Conservation (phyloP, 2,113 vertebrate genomes). For the Lynx canadensis region DNA sequence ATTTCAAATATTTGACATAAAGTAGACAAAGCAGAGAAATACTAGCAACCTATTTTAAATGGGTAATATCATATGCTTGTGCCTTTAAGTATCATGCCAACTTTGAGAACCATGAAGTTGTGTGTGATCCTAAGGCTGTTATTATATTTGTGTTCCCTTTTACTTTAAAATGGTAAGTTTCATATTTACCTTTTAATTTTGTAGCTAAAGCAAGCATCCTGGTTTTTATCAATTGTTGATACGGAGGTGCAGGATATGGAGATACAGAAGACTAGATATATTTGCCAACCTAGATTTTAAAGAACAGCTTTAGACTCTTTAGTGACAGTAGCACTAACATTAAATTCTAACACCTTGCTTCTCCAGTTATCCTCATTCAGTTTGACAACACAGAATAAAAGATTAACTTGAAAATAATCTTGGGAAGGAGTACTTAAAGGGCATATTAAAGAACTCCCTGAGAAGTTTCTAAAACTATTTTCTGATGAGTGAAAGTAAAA, state of each 20-base stretch:
- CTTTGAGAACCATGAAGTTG: not conserved
- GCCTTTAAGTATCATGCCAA: not conserved
- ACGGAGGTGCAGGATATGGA: not conserved
- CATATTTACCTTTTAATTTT: not conserved
- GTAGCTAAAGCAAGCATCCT: not conserved
- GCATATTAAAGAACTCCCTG: slow-evolving; percentile 6
- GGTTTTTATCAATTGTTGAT: not conserved
- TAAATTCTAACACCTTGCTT: not conserved
- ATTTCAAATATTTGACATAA: not conserved
- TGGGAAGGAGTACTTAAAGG: not conserved
- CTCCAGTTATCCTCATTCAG: not conserved
- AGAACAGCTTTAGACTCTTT: not conserved
- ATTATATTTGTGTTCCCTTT: not conserved
- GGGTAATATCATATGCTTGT: not conserved
- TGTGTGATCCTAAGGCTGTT: not conserved
- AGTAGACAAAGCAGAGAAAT: slow-evolving; percentile 47
- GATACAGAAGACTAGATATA: not conserved
- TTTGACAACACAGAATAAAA: not conserved
- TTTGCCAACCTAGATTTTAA: slow-evolving; percentile 8
- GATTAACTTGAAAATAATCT: slow-evolving; percentile 20
- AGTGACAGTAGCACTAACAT: not conserved
- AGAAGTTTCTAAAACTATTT: not conserved
- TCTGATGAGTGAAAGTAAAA: not conserved
- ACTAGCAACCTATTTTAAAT: slow-evolving; percentile 47
- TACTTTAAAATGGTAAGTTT: not conserved